phyloP scores from a whole-genome alignment of 2,113 vertebrate genomes.

The Bettongia penicillata region DNA sequence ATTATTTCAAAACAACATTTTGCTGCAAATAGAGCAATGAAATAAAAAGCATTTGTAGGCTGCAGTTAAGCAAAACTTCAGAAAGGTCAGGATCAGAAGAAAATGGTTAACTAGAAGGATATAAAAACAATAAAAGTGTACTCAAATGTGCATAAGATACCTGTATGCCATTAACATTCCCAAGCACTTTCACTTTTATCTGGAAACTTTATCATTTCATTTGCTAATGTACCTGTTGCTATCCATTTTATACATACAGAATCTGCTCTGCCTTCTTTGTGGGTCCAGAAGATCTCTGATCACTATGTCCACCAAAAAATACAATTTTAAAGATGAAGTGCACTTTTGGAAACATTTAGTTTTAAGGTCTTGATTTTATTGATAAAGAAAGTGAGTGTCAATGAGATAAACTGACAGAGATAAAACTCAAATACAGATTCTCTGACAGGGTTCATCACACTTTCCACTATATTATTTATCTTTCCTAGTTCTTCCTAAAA shows the following conservation, averaged over 20 bases:
- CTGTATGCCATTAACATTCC: background rate
- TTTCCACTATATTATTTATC: background rate
- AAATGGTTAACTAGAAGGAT: background rate
- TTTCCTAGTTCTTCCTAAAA: background rate
- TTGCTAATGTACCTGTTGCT: background rate
- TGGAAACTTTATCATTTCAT: background rate
- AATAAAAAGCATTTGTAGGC: background rate
- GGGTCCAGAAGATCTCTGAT: background rate
- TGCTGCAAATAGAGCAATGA: background rate
- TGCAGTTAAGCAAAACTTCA: background rate
- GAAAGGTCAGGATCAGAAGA: background rate
- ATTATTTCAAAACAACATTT: background rate
- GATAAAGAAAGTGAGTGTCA: background rate
- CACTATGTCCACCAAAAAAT: background rate
- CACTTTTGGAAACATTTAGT: background rate
- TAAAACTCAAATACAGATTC: no score
- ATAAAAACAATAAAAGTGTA: background rate
- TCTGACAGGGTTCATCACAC: background rate
- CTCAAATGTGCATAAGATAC: background rate
- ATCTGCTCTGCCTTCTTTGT: background rate
- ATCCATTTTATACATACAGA: background rate
- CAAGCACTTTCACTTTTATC: background rate
- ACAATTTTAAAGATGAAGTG: background rate
- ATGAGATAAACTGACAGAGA: background rate
- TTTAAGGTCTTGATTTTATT: background rate